phyloP scores from a whole-genome alignment of 2,797 vertebrate genomes.

The Hippoglossus hippoglossus region DNA sequence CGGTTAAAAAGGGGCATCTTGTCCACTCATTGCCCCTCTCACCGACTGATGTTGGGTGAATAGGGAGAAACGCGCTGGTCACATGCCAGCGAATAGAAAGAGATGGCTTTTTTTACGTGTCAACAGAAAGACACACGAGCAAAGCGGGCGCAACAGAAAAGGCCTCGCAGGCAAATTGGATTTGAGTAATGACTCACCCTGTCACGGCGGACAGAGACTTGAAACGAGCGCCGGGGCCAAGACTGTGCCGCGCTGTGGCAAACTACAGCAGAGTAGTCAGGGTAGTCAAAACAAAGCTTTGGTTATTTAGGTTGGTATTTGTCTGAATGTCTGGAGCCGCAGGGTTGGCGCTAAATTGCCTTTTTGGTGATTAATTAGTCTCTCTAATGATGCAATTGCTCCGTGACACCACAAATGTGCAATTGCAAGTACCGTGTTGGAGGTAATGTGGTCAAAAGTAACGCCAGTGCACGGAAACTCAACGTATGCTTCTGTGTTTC shows the following conservation, averaged over 20 bases:
- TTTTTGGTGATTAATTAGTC: constrained; percentile 61
- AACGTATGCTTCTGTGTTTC: neutral
- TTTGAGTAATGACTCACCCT: constrained; percentile 79
- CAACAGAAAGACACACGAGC: constrained; percentile 73
- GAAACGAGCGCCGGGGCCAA: constrained; percentile 52
- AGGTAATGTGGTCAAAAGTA: neutral
- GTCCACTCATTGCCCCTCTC: constrained; percentile 62
- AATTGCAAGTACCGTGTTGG: constrained; percentile 11
- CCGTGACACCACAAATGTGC: constrained; percentile 15
- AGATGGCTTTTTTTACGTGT: constrained; percentile 61
- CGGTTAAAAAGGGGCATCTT: constrained; percentile 74
- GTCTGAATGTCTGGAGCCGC: constrained; percentile 48
- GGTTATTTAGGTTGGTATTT: constrained; percentile 70
- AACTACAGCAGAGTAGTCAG: constrained; percentile 48
- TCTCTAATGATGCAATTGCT: constrained; percentile 26
- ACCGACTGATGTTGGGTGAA: constrained; percentile 63
- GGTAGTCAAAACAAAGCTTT: constrained; percentile 61
- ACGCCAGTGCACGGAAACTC: neutral
- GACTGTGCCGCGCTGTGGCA: constrained; percentile 56
- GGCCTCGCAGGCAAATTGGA: constrained; percentile 74
- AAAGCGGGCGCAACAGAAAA: constrained; percentile 63
- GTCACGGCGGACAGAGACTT: constrained; percentile 64
- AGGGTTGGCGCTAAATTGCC: constrained; percentile 34
- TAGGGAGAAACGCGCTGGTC: constrained; percentile 52
- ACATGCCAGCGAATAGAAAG: constrained; percentile 63